These are phyloP conservation scores for Camponotus fellah DNA, from an alignment of 2,888 invertebrate species.

Conservation along the genomic window DNA sequence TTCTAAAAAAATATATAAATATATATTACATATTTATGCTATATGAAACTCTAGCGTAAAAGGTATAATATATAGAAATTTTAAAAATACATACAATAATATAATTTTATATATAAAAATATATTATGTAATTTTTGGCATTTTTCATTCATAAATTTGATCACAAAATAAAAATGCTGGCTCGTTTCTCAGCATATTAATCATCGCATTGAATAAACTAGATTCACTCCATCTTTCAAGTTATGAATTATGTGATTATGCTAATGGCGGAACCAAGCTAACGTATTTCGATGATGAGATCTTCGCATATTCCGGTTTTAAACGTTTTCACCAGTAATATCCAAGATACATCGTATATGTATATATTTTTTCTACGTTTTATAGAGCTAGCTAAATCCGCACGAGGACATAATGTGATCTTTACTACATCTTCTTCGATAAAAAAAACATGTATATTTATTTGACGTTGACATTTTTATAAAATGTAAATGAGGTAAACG, in stretches of 20 bases:
- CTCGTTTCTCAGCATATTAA: background rate
- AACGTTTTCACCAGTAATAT: background rate
- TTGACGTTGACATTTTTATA: constrained; percentile 7
- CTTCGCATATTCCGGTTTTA: background rate
- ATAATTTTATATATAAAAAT: background rate
- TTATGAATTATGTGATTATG: background rate
- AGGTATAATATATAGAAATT: background rate
- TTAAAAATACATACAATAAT: background rate
- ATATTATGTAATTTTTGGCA: background rate
- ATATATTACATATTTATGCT: too few relatives aligned
- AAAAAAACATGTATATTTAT: background rate
- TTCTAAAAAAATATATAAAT: too few relatives aligned
- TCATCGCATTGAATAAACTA: background rate
- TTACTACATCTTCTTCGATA: background rate
- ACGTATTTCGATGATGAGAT: background rate
- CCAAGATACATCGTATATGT: background rate
- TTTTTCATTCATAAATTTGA: background rate
- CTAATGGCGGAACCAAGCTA: background rate
- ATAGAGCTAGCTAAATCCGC: background rate
- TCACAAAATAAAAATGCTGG: background rate
- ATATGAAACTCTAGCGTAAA: too few relatives aligned
- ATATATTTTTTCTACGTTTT: constrained; percentile 8
- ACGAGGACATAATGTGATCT: constrained; percentile 21
- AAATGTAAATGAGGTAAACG: background rate
- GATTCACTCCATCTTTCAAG: background rate